phyloP scores from a whole-genome alignment of 2,113 vertebrate genomes.

The Pseudorectes ferrugineus region DNA sequence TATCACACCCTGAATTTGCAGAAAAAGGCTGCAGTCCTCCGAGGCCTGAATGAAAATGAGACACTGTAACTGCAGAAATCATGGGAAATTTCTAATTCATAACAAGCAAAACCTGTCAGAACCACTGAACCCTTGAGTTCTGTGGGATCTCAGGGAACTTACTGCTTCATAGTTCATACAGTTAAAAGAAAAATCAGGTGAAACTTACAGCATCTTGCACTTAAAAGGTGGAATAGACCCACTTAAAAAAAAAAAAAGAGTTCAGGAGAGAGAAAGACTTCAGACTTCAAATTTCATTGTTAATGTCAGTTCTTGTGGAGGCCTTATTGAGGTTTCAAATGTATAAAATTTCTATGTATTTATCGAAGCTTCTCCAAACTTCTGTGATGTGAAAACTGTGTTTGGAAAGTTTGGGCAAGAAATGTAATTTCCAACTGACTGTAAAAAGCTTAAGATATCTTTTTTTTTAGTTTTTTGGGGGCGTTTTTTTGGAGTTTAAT shows the following conservation, averaged over 20 bases:
- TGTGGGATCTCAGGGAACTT: background rate
- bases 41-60: background rate
- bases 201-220: background rate
- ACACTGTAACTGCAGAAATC: background rate
- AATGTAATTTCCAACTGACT: background rate
- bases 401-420: background rate
- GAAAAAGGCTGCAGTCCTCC: background rate
- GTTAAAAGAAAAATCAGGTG: background rate
- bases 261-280: background rate
- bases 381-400: background rate
- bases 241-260: background rate
- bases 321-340: background rate
- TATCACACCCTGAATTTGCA: background rate
- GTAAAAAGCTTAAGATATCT: background rate
- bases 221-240: background rate
- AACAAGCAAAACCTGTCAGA: background rate
- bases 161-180: background rate
- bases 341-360: background rate
- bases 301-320: background rate
- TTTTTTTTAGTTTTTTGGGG: background rate
- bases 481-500: background rate
- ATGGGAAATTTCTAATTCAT: background rate
- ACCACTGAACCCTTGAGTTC: background rate
- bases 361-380: background rate
- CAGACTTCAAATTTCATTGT: background rate